Base-by-base conservation (phyloP, 2,797 vertebrate species). In the Danio choprae region DNA sequence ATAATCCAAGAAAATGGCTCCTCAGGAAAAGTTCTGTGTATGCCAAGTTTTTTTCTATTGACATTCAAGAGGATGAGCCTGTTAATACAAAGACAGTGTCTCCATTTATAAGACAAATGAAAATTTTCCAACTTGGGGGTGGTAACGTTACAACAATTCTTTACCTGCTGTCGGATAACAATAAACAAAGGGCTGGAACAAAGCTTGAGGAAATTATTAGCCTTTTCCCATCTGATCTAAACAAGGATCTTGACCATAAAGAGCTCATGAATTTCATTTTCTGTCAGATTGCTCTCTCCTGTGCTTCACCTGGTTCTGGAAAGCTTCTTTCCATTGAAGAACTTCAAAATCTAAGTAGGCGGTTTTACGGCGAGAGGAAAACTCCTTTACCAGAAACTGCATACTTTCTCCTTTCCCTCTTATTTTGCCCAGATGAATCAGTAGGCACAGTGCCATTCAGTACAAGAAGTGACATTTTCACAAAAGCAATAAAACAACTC, bases 351-450 rank as follows among this genome's bases (percentile, higher is more conserved):
- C 89, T 94, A 60, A 89, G 92, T 68, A 13, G 7, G 36, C 91
- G 88, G 68, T 94, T 96, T 15, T 85, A 84, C 41, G 76, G 67
- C 76, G 88, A 87, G 18, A 90, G 70, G 85, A 90, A 53, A n/a
- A 72, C 82, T 46, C 93, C 91, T 67, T 85, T 89, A 16, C 80
- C 94, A 82, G 90, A 83, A 50, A 90, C 93, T 20, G 41, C 92
- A 43, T 95, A 96, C 79, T 70, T 96, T 62, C 91, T 92, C 7
- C 94, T 94, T 5, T 81, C 96, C 58, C 77, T 96, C 0, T 95
- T 94, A 50, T 75, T 75, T 84, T 96, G 95, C 95, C 95, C 95
- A 59, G 95, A 95, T 29, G 92, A 94, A 20, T 44, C 90, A 51
- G 48, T 50, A 0, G 90, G 90, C 20, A 88, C 84, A 8, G 81